Evolutionary conservation across 2,888 invertebrate species (phyloP), one percentile per base, ranked within the genome.

Genomic region (Cheilosia vulpina): DNA sequence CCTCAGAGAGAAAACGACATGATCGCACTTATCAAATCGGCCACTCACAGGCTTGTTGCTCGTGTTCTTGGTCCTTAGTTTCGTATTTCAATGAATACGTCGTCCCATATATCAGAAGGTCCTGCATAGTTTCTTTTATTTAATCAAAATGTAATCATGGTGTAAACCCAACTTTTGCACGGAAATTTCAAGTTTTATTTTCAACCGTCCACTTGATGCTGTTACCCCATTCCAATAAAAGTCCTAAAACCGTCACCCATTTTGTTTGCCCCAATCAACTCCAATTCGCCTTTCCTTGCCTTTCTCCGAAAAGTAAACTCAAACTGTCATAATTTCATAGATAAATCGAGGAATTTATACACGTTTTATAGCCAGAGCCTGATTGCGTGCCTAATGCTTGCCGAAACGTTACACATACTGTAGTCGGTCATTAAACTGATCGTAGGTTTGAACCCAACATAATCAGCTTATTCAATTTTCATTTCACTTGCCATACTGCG

Each of bases 401-500:
- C 79, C 73, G 73, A 83, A 72, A 57, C 19, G 62, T 62, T 69
- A 65, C 53, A 47, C 38, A 75, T 55, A 75, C 58, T 43, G 47
- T 45, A 57, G 83, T 62, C 83, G 63, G 50, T 83, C 72, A 79
- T 68, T 58, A 66, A 73, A 55, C 62, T 60, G 53, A 66, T 72
- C 65, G 82, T 83, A 68, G 82, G 82, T 43, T 75, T 81, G 43
- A 63, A 55, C 65, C 57, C 68, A 72, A 66, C 82, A 83, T 72
- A 83, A 78, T 79, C 55, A 55, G 55, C 69, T 84, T 84, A 75
- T 84, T 79, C 79, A 85, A 80, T 85, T 85, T 85, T 63, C 66
- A 77, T 81, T 81, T 72, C 76, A 81, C 76, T 85, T 72, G 76
- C 71, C 69, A 50, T 71, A 47, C 47, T 43, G 43, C 17, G 55